A percentile compares a stretch with the other conserved stretches of the same genome.
Evolutionary conservation across 2,888 invertebrate genomes (phyloP).

Genomic region (Athalia cordata): DNA sequence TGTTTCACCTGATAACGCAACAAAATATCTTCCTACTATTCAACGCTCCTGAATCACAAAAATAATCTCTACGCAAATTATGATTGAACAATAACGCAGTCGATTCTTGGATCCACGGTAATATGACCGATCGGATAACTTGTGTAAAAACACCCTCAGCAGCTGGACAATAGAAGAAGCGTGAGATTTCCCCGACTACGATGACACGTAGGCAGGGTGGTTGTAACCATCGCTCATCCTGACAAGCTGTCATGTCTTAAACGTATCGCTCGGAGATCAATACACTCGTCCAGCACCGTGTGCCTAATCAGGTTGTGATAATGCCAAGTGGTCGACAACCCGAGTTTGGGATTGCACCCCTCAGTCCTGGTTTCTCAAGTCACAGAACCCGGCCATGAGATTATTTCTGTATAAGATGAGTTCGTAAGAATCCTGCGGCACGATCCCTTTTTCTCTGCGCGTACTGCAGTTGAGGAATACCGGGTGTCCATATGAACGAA

Average conservation of each 20-base stretch:
- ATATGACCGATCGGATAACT: too few species aligned
- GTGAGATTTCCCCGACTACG: too few species aligned
- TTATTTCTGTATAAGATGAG: slow-evolving; percentile 23
- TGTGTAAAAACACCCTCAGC: too few species aligned
- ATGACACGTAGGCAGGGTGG: background rate
- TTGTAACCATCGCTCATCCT: slow-evolving; percentile 4
- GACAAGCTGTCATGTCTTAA: background rate
- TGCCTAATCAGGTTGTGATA: slow-evolving; percentile 20
- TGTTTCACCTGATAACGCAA: too few species aligned
- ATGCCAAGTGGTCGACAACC: background rate
- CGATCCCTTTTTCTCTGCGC: background rate
- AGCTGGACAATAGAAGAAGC: too few species aligned
- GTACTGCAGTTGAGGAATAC: background rate
- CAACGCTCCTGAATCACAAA: too few species aligned
- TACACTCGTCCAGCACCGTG: slow-evolving; percentile 7
- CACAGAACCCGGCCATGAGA: slow-evolving; percentile 17
- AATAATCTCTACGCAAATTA: too few species aligned
- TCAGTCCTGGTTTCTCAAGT: background rate
- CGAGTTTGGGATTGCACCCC: background rate
- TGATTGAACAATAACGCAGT: too few species aligned
- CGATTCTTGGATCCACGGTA: too few species aligned
- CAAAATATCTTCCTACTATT: too few species aligned
- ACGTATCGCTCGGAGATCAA: slow-evolving; percentile 1
- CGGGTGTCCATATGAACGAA: slow-evolving; percentile 14
- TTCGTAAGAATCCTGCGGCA: background rate